Base-by-base conservation (phyloP, 2,797 vertebrate species). In the Limosa lapponica region DNA sequence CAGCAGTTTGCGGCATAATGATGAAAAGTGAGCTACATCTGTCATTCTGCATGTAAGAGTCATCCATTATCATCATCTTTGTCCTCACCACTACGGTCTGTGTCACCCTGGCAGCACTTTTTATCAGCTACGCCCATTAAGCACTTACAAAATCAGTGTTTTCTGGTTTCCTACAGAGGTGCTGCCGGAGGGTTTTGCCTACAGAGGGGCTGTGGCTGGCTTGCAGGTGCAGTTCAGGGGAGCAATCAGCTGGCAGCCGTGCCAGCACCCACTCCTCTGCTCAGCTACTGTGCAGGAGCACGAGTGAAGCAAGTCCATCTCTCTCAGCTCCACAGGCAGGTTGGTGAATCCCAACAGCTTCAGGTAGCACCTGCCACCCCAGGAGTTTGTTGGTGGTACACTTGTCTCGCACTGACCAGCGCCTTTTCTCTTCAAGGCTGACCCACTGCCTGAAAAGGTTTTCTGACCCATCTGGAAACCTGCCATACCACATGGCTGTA, bases 401-500 rank as follows among this genome's bases (percentile, higher is more conserved):
- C 14, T 24, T 48, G 11, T 27, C 49, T 43, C 20, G 3, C 11
- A 28, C 11, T 52, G 49, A 65, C 7, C 25, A 28, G 27, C 4
- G 2, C 12, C 25, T 55, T 67, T 82, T 64, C 58, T 75, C 49
- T 44, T 69, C 10, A 13, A 54, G 52, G 39, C 19, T 70, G 32
- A 46, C 8, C 43, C 7, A 10, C 28, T 58, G 11, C 44, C 69
- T 54, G 27, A 28, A 30, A 67, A 75, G n/a, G 16, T 36, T 19
- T 41, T 67, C 36, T 34, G 30, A 34, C 9, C 22, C 13, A 7
- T 30, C 44, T 65, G 32, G n/a, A 69, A 75, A 43, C 24, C 13
- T 24, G n/a, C 8, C 16, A 7, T 24, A 34, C 9, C 24, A 16
- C 36, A 8, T 0, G 1, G 14, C 22, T 64, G 3, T 18, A 5